Percentiles rank a stretch among this genome's conserved stretches.
Conservation (phyloP, 2,113 vertebrate species). For the Podarcis raffonei region DNA sequence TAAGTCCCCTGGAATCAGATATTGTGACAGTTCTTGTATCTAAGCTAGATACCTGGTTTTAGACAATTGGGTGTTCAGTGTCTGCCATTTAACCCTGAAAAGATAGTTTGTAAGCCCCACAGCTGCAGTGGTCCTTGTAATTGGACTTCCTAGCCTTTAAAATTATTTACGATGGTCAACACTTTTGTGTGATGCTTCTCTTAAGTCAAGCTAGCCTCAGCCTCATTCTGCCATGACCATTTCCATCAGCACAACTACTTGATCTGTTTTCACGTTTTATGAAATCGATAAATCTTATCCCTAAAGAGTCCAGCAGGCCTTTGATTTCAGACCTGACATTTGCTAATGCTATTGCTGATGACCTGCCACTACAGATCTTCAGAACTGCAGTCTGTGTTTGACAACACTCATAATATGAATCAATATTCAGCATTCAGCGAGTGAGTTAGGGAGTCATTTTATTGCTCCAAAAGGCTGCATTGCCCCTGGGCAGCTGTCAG, state of each 20-base stretch:
- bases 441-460: slow-evolving; percentile 83
- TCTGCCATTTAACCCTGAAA: slow-evolving; percentile 48
- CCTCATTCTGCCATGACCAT: slow-evolving; percentile 81
- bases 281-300: slow-evolving; percentile 83
- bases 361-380: slow-evolving; percentile 83
- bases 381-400: slow-evolving; percentile 82
- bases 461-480: slow-evolving; percentile 81
- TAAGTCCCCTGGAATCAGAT: slow-evolving; percentile 28
- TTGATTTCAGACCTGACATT: slow-evolving; percentile 85
- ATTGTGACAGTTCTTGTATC: not conserved
- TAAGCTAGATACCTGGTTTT: slow-evolving; percentile 15
- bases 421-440: slow-evolving; percentile 88
- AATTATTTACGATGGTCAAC: slow-evolving; percentile 57
- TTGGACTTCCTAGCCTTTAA: slow-evolving; percentile 47
- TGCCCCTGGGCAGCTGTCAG: slow-evolving; percentile 92
- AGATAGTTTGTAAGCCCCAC: slow-evolving; percentile 33
- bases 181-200: slow-evolving; percentile 59
- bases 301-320: slow-evolving; percentile 81
- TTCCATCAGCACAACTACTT: slow-evolving; percentile 81
- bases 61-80: slow-evolving; percentile 28
- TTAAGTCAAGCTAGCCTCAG: slow-evolving; percentile 68
- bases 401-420: slow-evolving; percentile 89
- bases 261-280: slow-evolving; percentile 81
- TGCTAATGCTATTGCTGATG: slow-evolving; percentile 83
- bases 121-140: slow-evolving; percentile 39